Base-by-base conservation (phyloP, 2,888 invertebrate species). In the Eurois occulta region DNA sequence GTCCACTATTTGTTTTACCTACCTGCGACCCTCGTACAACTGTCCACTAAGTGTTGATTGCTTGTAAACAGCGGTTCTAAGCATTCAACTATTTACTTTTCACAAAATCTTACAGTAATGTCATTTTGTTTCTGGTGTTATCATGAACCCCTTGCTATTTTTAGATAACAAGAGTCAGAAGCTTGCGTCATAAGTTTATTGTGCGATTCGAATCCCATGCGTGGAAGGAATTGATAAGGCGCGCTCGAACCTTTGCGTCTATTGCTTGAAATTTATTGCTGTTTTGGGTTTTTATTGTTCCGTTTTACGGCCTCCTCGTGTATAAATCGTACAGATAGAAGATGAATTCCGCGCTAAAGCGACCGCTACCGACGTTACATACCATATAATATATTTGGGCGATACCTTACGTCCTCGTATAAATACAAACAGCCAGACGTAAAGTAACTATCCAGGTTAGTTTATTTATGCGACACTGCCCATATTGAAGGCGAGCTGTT, bases 211-310 rank as follows among this genome's bases (percentile, higher is more conserved):
- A 93, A 93, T 93, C 93, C 92, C 93, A 94, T 93, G 95, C 95
- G 94, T 95, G 94, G 95, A 94, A 94, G 94, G 95, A 96, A 96
- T 96, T 97, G 97, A 97, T 97, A 97, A 97, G 96, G 95, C 95
- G 91, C 93, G 95, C 94, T 95, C 94, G 94, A 96, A 95, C 96
- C 96, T 96, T 96, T 95, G 96, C 96, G 95, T 96, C 96, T 96
- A 96, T 96, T 96, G 96, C 96, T 95, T 92, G 94, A 96, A 97
- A 97, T 97, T 97, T 97, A 97, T 97, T 95, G 95, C 96, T 97
- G 97, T 97, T 97, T 97, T 97, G 97, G 96, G 96, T 97, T 97
- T 97, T 97, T 97, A 97, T 97, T 97, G 97, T 97, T 97, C 95
- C 96, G 96, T 96, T 97, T 97, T 97, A 97, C 96, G 95, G 95